phyloP scores from a whole-genome alignment of 2,113 vertebrate species.

The Campylorhamphus procurvoides region DNA sequence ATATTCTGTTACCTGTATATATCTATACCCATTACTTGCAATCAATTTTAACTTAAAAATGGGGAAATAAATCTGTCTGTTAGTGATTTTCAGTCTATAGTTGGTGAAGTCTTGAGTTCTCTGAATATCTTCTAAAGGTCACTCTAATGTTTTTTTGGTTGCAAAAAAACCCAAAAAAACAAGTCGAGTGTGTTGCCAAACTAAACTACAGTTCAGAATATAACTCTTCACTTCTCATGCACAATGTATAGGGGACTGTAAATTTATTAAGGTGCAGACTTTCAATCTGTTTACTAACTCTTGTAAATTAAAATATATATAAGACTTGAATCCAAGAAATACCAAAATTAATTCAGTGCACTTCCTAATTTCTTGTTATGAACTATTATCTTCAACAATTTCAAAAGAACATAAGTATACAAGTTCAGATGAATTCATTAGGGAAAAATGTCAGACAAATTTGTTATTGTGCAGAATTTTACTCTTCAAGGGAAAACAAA shows the following conservation, averaged over 20 bases:
- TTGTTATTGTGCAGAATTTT: neutral
- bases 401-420: neutral
- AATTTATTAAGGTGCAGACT: neutral
- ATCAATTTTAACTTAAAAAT: constrained; percentile 31
- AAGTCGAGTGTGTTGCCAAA: neutral
- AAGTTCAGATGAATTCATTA: neutral
- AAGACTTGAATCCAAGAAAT: neutral
- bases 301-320: neutral
- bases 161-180: neutral
- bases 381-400: neutral
- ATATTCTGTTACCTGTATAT: neutral
- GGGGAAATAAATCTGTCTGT: neutral
- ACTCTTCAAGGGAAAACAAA: neutral
- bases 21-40: neutral
- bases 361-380: neutral
- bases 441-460: neutral
- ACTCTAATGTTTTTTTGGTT: neutral
- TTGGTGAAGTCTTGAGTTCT: neutral
- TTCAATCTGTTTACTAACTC: neutral
- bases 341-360: neutral
- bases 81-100: neutral
- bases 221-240: neutral
- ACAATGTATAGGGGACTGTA: neutral
- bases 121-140: neutral
- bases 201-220: neutral